These are phyloP conservation scores for Drosophila bipectinata DNA, from an alignment of 1,140 invertebrate species.

Conservation along the genomic window DNA sequence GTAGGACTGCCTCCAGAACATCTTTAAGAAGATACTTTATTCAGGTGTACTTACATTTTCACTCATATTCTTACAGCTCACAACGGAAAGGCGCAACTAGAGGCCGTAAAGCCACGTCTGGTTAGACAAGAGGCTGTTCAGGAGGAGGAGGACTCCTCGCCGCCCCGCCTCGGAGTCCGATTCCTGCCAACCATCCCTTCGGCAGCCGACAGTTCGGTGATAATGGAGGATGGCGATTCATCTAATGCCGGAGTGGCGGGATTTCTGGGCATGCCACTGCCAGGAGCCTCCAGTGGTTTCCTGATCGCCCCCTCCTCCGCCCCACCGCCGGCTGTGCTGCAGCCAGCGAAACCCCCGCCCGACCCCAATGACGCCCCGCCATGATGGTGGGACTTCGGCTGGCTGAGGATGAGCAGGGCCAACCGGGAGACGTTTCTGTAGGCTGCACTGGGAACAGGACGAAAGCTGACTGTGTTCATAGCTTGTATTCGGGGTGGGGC, in stretches of 20 bases:
- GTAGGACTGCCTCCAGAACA: conserved; percentile 26
- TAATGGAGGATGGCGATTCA: conserved; percentile 87
- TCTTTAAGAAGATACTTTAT: no score
- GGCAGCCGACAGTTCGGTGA: conserved; percentile 91
- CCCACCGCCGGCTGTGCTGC: conserved; percentile 27
- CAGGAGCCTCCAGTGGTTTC: conserved; percentile 68
- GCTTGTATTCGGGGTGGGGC: conserved; percentile 45
- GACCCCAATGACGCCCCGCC: conserved; percentile 66
- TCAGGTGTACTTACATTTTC: no score
- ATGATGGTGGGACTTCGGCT: conserved; percentile 62
- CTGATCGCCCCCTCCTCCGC: conserved; percentile 39
- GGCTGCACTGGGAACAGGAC: conserved; percentile 37
- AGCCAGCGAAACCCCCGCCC: conserved; percentile 70
- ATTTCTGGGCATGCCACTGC: conserved; percentile 68
- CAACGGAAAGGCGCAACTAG: conserved; percentile 66
- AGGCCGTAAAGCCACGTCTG: conserved; percentile 86
- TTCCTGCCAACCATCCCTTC: conserved; percentile 92
- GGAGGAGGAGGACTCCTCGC: conserved; percentile 88
- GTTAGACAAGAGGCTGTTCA: conserved; percentile 91
- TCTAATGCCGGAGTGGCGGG: conserved; percentile 40
- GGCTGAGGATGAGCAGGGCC: conserved; percentile 15
- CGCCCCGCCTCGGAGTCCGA: conserved; percentile 87
- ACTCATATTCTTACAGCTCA: conserved; percentile 53
- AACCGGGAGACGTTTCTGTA: conserved; percentile 59
- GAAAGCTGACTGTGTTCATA: conserved; percentile 77